Percentiles rank a stretch among this genome's conserved stretches.
These are phyloP conservation scores for Cuculus canorus DNA, from an alignment of 2,797 vertebrate species.

Conservation along the genomic window DNA sequence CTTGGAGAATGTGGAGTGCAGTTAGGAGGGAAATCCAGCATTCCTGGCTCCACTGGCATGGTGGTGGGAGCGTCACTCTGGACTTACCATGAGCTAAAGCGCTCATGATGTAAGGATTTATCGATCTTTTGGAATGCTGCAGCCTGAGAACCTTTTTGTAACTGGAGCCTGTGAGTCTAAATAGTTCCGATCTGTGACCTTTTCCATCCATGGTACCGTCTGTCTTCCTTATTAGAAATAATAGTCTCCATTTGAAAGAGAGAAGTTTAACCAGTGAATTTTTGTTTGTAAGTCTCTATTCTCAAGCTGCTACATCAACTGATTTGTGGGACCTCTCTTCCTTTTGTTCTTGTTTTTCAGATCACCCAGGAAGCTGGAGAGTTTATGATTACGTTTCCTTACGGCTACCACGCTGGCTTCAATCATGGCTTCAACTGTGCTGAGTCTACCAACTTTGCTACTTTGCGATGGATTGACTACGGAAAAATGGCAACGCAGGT, in stretches of 20 bases:
- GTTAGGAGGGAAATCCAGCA: neutral
- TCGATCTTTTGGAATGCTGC: neutral
- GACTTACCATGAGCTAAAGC: neutral
- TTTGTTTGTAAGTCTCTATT: neutral
- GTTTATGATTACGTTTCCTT: conserved; percentile 98
- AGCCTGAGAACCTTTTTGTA: neutral
- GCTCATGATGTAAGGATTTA: neutral
- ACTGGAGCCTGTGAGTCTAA: neutral
- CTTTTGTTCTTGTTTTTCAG: conserved; percentile 67
- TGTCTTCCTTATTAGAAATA: neutral
- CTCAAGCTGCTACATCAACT: neutral
- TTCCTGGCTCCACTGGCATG: neutral
- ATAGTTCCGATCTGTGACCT: neutral
- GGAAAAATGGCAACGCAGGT: conserved; percentile 97
- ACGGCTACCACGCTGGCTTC: conserved; percentile 97
- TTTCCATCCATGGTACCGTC: neutral
- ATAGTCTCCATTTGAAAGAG: rapidly evolving
- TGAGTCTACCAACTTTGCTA: conserved; percentile 98
- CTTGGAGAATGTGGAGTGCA: neutral
- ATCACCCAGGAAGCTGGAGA: conserved; percentile 96
- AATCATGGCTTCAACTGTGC: conserved; percentile 99
- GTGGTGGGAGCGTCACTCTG: neutral
- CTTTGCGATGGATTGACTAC: conserved; percentile 95
- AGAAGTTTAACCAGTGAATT: neutral
- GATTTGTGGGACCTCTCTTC: neutral